Evolutionary conservation across 2,113 vertebrate species (phyloP), one percentile per base, ranked within the genome.

Genomic region (Bufo gargarizans): DNA sequence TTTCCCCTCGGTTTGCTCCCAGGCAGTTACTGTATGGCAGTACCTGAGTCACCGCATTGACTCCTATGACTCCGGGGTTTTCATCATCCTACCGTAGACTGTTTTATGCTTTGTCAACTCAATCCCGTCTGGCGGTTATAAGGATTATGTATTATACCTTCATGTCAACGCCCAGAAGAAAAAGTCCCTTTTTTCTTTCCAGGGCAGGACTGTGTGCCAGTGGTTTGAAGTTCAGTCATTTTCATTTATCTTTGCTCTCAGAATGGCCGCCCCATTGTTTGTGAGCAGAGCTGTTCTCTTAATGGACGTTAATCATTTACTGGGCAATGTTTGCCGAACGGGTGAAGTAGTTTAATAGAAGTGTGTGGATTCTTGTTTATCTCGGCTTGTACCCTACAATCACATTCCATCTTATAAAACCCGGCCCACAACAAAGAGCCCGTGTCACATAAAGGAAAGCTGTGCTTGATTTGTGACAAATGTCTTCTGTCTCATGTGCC

Each of bases 281-380:
- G 81, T 65, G 81, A 45, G 80, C 71, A 14, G 58, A 84, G 67
- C 19, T 56, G 33, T 84, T 88, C 71, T 55, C 47, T 43, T 84
- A 88, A n/a, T 84, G 87, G 59, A 88, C 49, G 87, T 88, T 88
- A 89, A 89, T 89, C 4, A 89, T 89, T 89, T 56, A 89, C 87
- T 47, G 33, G 78, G 47, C 80, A 47, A 43, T 89, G 87, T 89
- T 89, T 89, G 87, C 87, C 22, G 82, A 84, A 50, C 63, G 72
- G 81, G 87, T 84, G 87, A 84, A 89, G 87, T 84, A 63, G 82
- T 89, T 89, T 89, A 84, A 89, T 84, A 89, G 20, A 83, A 49
- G 45, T 82, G 77, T 67, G 43, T 71, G 45, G 50, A 74, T 72
- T 56, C 78, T 82, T 88, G 87, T 88, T 88, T 88, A 83, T 83